Percentiles rank a stretch among this genome's conserved stretches.
phyloP scores from a whole-genome alignment of 2,113 vertebrate genomes.

The Polyodon spathula region DNA sequence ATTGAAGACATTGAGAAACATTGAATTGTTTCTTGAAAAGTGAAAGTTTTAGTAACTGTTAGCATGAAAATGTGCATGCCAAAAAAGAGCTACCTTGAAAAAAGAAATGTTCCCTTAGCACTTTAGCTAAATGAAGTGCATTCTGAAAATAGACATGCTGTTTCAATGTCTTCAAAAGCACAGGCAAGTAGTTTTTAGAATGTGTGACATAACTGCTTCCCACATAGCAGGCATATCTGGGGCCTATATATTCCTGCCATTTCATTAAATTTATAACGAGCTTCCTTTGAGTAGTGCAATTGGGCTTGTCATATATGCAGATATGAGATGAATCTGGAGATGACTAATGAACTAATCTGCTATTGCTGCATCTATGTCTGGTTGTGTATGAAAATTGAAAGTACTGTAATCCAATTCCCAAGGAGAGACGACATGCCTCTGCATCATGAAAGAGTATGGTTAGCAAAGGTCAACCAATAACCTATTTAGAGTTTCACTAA shows the following conservation, averaged over 20 bases:
- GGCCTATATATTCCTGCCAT: constrained; percentile 6
- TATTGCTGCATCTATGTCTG: not conserved
- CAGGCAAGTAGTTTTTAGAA: not conserved
- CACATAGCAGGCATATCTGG: not conserved
- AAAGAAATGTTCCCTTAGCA: too few species aligned
- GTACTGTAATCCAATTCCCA: not conserved
- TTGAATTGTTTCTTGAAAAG: too few species aligned
- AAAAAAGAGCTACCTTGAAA: too few species aligned
- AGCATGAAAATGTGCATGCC: too few species aligned
- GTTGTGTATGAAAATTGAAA: not conserved
- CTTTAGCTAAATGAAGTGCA: too few species aligned
- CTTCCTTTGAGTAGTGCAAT: constrained; percentile 1
- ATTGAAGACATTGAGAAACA: too few species aligned
- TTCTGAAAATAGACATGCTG: too few species aligned
- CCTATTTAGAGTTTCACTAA: not conserved
- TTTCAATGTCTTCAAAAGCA: not conserved
- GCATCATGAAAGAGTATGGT: not conserved
- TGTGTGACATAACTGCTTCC: not conserved
- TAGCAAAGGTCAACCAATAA: not conserved
- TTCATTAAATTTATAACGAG: not conserved
- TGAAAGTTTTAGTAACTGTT: too few species aligned
- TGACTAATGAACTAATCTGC: constrained; percentile 4
- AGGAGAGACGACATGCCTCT: not conserved
- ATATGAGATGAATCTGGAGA: not conserved
- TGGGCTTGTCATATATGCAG: not conserved